Conservation (phyloP, 2,888 invertebrate genomes). For the Pachydiplax longipennis region DNA sequence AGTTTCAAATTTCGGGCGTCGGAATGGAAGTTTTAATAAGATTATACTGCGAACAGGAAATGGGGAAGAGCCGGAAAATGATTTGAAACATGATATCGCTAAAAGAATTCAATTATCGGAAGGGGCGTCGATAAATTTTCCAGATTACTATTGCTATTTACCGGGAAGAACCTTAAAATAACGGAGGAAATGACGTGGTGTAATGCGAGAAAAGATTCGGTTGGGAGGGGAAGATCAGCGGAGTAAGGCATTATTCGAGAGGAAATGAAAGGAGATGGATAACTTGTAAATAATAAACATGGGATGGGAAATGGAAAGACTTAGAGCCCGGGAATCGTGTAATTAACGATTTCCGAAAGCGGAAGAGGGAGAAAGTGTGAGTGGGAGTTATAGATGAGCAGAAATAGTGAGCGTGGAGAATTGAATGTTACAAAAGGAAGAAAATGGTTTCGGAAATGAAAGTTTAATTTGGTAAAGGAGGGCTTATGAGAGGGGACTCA, state of each 20-base stretch:
- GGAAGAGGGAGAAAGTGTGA: not conserved
- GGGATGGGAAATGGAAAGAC: conserved; percentile 10
- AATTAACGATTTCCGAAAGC: not conserved
- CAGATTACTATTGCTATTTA: no score
- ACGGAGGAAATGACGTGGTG: not conserved
- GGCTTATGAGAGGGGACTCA: not conserved
- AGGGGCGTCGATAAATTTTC: no score
- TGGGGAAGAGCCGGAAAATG: no score
- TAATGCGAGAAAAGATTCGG: not conserved
- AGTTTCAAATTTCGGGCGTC: not conserved
- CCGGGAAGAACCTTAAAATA: not conserved
- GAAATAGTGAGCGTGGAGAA: no score
- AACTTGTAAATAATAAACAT: conserved; percentile 10
- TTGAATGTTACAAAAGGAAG: no score
- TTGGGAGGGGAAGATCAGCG: not conserved
- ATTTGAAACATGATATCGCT: no score
- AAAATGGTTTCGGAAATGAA: no score
- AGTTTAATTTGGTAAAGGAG: no score
- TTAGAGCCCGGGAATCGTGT: not conserved
- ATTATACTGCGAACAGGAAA: no score
- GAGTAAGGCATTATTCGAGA: not conserved
- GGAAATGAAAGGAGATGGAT: not conserved
- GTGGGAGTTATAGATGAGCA: no score
- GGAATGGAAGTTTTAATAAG: not conserved
- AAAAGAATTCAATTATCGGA: no score